These are phyloP conservation scores for Deladenus siricidicola DNA, from an alignment of 2,888 invertebrate genomes.

Conservation along the genomic window DNA sequence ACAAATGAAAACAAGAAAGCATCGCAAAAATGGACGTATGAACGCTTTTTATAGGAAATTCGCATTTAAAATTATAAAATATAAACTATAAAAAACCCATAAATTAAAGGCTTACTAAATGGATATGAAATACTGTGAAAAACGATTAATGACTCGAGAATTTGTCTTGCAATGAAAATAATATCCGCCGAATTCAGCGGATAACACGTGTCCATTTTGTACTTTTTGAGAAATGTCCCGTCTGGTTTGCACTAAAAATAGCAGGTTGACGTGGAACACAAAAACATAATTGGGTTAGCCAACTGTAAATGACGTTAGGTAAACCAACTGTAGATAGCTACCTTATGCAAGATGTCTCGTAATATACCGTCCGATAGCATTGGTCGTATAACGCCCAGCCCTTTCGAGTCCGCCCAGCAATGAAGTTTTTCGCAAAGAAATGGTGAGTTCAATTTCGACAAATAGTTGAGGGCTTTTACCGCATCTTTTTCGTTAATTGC, in stretches of 20 bases:
- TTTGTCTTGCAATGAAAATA: slow-evolving; percentile 21
- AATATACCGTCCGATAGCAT: background rate
- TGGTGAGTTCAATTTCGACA: slow-evolving; percentile 9
- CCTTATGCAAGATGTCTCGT: slow-evolving; percentile 1
- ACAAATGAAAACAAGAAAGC: no score
- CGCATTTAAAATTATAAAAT: background rate
- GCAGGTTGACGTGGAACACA: background rate
- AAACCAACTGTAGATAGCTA: no score
- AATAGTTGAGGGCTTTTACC: slow-evolving; percentile 8
- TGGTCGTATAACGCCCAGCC: slow-evolving; percentile 4
- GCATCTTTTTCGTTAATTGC: background rate
- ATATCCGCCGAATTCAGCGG: slow-evolving; percentile 13
- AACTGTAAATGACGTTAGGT: no score
- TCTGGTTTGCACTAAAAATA: slow-evolving; percentile 13
- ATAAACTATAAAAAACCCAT: no score
- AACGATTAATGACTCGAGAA: slow-evolving; percentile 20
- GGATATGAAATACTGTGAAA: slow-evolving; percentile 14
- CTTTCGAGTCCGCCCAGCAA: slow-evolving; percentile 6
- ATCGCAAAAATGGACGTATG: no score
- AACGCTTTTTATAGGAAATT: background rate
- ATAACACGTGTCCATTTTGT: slow-evolving; percentile 16
- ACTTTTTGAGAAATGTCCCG: slow-evolving; percentile 20
- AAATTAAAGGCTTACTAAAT: slow-evolving; percentile 16
- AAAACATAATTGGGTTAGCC: no score
- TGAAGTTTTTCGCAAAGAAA: slow-evolving; percentile 2